A percentile compares a stretch with the other conserved stretches of the same genome.
Evolutionary conservation across 2,888 invertebrate genomes (phyloP).

Genomic region (Coelinius sp.): DNA sequence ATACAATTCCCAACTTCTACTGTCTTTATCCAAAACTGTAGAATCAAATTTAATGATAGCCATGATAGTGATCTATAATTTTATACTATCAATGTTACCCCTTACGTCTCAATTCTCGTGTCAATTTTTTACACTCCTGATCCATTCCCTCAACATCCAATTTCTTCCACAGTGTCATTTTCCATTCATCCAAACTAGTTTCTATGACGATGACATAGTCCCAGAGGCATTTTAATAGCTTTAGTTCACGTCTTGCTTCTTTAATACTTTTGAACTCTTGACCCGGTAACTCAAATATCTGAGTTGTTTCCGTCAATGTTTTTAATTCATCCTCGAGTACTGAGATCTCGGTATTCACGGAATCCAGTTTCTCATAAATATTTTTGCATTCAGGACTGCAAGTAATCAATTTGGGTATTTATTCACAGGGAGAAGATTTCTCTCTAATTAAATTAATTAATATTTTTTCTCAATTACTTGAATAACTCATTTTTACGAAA

Average conservation of each 20-base stretch:
- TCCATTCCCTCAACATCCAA: conserved; percentile 96
- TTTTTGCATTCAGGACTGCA: conserved; percentile 78
- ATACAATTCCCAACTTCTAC: conserved; percentile 83
- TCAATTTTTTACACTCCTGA: conserved; percentile 92
- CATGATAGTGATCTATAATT: neutral
- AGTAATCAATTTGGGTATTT: conserved; percentile 33
- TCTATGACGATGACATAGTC: conserved; percentile 88
- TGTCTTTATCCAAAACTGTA: conserved; percentile 76
- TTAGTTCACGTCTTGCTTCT: conserved; percentile 83
- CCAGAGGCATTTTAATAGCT: conserved; percentile 87
- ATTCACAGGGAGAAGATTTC: neutral
- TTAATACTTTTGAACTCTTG: conserved; percentile 87
- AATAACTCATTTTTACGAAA: conserved; percentile 75
- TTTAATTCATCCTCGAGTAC: conserved; percentile 80
- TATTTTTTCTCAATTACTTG: conserved; percentile 70
- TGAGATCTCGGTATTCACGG: conserved; percentile 77
- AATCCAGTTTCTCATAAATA: conserved; percentile 80
- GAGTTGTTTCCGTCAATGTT: conserved; percentile 80
- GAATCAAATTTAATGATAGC: conserved; percentile 2
- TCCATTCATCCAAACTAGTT: conserved; percentile 92
- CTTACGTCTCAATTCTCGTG: conserved; percentile 84
- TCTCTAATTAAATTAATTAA: neutral
- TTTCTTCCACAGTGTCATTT: conserved; percentile 92
- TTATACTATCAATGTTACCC: conserved; percentile 28
- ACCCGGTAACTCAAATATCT: conserved; percentile 87